Conservation (phyloP, 2,797 vertebrate genomes). For the Mionectes olivaceus region DNA sequence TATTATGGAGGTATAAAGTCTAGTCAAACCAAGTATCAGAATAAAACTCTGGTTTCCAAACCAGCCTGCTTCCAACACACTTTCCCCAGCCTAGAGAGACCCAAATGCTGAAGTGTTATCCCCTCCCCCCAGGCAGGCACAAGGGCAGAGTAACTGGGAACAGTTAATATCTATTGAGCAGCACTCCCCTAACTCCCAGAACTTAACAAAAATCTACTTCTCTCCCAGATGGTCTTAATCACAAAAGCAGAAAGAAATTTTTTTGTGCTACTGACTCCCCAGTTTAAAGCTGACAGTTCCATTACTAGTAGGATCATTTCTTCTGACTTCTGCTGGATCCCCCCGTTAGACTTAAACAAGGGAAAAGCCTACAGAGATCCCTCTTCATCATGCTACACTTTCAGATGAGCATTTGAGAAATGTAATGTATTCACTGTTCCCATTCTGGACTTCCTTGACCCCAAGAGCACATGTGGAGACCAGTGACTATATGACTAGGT, state of each 20-base stretch:
- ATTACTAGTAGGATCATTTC: not conserved
- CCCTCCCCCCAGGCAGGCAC: fast-evolving
- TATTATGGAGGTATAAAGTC: not conserved
- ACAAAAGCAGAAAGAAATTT: not conserved
- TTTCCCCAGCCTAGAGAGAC: not conserved
- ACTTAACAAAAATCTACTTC: not conserved
- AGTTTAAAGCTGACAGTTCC: not conserved
- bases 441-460: not conserved
- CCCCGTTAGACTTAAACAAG: not conserved
- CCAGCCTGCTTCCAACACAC: not conserved
- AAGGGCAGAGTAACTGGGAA: not conserved
- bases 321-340: not conserved
- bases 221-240: not conserved
- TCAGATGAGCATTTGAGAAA: not conserved
- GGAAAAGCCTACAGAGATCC: not conserved
- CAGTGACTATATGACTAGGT: not conserved
- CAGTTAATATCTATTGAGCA: not conserved
- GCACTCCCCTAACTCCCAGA: not conserved
- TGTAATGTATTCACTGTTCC: not conserved
- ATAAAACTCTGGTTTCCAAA: not conserved
- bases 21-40: not conserved
- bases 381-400: not conserved
- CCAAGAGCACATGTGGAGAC: not conserved
- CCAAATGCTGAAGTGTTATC: not conserved
- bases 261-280: not conserved